Evolutionary conservation across 2,797 vertebrate species (phyloP), one percentile per base, ranked within the genome.

Genomic region (Buceros bicornis): DNA sequence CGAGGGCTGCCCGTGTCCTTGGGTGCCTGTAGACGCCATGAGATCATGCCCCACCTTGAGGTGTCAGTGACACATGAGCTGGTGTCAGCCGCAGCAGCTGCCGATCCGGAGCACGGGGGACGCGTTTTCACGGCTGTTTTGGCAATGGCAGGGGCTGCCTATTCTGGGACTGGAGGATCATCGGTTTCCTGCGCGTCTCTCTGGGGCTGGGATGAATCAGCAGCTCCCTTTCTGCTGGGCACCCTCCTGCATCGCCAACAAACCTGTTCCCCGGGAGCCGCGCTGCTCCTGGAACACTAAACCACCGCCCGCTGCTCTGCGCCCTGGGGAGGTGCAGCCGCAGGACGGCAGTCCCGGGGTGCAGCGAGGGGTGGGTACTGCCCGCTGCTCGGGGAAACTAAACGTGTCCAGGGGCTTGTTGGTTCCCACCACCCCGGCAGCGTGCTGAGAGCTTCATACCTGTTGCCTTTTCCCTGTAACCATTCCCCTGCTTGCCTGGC

Each of bases 391-490:
- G 54, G 29, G 64, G 58, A 64, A 67, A 20, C 13, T 6, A 33
- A 37, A 50, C 0, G 3, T 43, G 4, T 5, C 24, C 8, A 25
- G 16, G 25, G 28, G 18, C 53, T 58, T 16, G 5, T 37, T 29
- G 28, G 26, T 18, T 26, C 25, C 6, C 7, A 7, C 6, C 3
- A 8, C 24, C 13, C 5, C 1, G 12, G 7, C 7, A 2, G 0
- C 11, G 3, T 10, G 13, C 65, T 17, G 19, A 13, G 50, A 76
- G n/a, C 33, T 58, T 84, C 31, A 8, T 31, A 6, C 25, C 64
- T 31, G 6, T 1, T 58, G 20, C 16, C 48, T 65, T 56, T 62
- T 51, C 26, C 33, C 25, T 76, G 35, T 56, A 33, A 86, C 37
- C 37, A 40, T 40, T 40, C 37, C 12, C 37, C 37, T 40, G 37